A percentile compares a stretch with the other conserved stretches of the same genome.
These are phyloP conservation scores for Drosophila emarginata DNA, from an alignment of 2,888 invertebrate species.

Conservation along the genomic window DNA sequence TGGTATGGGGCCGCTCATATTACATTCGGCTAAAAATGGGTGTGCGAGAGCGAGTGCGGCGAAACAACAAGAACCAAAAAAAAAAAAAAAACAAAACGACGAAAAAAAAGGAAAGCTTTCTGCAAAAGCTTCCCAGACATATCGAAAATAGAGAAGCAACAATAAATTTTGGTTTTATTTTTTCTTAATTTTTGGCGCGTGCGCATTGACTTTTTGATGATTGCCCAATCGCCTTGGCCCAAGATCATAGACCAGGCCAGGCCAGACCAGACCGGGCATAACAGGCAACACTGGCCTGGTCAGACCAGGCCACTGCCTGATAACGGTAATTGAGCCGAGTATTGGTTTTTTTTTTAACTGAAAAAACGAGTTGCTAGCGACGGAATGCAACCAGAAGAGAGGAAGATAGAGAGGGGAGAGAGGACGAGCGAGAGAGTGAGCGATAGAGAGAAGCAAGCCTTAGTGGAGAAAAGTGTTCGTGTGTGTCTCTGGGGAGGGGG, in stretches of 20 bases:
- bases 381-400: conserved; percentile 55
- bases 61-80: conserved; percentile 10
- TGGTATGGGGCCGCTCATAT: conserved; percentile 80
- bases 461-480: neutral
- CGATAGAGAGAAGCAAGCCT: neutral
- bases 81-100: neutral
- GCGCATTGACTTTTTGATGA: conserved; percentile 48
- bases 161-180: conserved; percentile 16
- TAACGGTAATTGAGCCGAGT: conserved; percentile 64
- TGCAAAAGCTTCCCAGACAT: conserved; percentile 30
- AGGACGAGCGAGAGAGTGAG: conserved; percentile 4
- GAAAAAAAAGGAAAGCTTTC: conserved; percentile 31
- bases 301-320: conserved; percentile 41
- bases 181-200: conserved; percentile 56
- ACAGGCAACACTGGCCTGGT: conserved; percentile 25
- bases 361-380: conserved; percentile 58
- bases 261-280: conserved; percentile 15
- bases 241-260: conserved; percentile 26
- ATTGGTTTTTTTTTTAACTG: conserved; percentile 44
- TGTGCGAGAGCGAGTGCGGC: conserved; percentile 67
- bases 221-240: conserved; percentile 44
- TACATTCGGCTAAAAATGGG: conserved; percentile 83
- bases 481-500: neutral
- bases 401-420: neutral
- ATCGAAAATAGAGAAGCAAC: conserved; percentile 25